These are phyloP conservation scores for Gymnoscopelus microlampas DNA, from an alignment of 2,797 vertebrate genomes.

Conservation along the genomic window DNA sequence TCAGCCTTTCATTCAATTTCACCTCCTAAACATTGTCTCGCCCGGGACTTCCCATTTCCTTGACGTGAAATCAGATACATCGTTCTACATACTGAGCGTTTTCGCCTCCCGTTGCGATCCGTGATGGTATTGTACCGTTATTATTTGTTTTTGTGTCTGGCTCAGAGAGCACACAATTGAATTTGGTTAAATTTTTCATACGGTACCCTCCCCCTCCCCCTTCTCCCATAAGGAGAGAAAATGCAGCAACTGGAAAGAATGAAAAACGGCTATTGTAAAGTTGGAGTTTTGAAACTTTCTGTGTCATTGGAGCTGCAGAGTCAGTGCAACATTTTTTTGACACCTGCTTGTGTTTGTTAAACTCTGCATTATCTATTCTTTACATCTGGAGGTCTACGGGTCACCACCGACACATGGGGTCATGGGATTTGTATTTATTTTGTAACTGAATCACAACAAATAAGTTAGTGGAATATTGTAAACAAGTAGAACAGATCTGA, in stretches of 20 bases:
- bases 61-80: background rate
- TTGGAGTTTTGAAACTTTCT: background rate
- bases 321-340: too few species aligned
- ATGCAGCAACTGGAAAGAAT: background rate
- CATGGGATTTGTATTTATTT: too few species aligned
- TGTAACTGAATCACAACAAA: too few species aligned
- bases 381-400: too few species aligned
- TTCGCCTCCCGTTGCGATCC: conserved; percentile 8
- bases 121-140: background rate
- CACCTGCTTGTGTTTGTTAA: too few species aligned
- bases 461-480: too few species aligned
- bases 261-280: background rate
- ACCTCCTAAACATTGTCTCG: background rate
- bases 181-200: conserved; percentile 1
- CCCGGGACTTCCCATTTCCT: background rate
- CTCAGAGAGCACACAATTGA: background rate
- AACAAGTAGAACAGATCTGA: too few species aligned
- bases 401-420: too few species aligned
- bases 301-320: too few species aligned
- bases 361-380: too few species aligned
- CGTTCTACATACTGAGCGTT: conserved; percentile 2
- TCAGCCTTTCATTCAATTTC: conserved; percentile 20
- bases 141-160: conserved; percentile 14
- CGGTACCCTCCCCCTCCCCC: background rate
- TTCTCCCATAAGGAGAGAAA: background rate